Evolutionary conservation across 2,113 vertebrate species (phyloP).

Genomic region (Indicator indicator): DNA sequence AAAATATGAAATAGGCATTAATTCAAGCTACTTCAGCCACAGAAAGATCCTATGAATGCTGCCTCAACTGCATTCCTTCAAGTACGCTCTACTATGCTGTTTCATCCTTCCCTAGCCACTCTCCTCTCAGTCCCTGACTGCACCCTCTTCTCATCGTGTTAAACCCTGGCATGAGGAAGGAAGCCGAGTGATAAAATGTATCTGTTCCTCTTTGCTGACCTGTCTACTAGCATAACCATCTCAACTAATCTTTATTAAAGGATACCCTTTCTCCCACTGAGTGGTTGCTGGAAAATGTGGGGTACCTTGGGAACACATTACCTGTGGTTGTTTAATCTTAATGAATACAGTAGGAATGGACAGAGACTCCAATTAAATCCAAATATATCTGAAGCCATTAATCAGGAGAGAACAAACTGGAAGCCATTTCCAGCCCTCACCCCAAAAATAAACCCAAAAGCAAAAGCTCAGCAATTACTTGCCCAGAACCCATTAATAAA

Average conservation of each 20-base stretch:
- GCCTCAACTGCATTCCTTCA: not conserved
- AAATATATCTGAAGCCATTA: not conserved
- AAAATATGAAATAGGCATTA: not conserved
- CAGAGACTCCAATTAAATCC: not conserved
- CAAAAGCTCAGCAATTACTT: constrained; percentile 5
- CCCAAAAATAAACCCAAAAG: not conserved
- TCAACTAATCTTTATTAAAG: not conserved
- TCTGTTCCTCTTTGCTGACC: not conserved
- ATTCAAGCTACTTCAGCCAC: not conserved
- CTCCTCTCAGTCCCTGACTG: not conserved
- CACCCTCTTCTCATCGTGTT: not conserved
- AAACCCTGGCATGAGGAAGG: not conserved
- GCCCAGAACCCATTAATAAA: constrained; percentile 15
- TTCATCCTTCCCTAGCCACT: not conserved
- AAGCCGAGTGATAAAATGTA: not conserved
- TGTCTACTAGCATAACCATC: not conserved
- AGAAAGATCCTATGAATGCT: not conserved
- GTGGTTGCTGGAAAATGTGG: not conserved
- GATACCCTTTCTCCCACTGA: not conserved
- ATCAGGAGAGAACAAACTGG: not conserved
- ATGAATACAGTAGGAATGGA: not conserved
- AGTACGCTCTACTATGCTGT: not conserved
- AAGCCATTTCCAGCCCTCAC: not conserved
- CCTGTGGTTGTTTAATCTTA: not conserved
- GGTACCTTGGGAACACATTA: not conserved